These are phyloP conservation scores for Poeciliopsis presidionis DNA, from an alignment of 2,797 vertebrate species.

Conservation along the genomic window DNA sequence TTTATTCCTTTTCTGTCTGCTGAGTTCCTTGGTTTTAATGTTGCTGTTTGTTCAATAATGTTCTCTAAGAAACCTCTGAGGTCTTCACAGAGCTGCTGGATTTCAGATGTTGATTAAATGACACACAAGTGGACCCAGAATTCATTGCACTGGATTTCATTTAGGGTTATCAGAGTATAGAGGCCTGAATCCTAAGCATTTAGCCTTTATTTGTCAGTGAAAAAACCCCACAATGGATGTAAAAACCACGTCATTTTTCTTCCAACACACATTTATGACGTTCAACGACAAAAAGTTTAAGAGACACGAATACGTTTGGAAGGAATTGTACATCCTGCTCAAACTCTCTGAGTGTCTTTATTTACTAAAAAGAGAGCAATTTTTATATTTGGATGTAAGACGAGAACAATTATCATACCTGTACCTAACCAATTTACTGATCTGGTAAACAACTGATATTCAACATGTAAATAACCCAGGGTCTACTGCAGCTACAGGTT, in stretches of 20 bases:
- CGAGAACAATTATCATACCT: not conserved
- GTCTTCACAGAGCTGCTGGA: not conserved
- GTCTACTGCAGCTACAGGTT: not conserved
- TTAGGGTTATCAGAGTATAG: not conserved
- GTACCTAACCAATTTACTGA: not conserved
- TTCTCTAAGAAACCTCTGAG: not conserved
- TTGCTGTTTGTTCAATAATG: not conserved
- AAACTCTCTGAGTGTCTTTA: not conserved
- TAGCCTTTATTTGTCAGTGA: not conserved
- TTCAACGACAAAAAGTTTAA: not conserved
- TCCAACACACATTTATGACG: not conserved
- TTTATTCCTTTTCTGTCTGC: not conserved
- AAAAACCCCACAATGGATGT: not conserved
- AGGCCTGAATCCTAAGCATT: not conserved
- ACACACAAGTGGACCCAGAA: not conserved
- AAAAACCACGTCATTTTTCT: not conserved
- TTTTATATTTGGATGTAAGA: not conserved
- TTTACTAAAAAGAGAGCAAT: not conserved
- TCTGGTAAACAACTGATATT: not conserved
- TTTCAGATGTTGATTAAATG: not conserved
- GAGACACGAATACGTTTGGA: not conserved
- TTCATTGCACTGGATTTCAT: not conserved
- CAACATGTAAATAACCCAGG: not conserved
- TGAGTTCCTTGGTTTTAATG: not conserved
- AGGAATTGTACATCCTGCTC: not conserved